Base-by-base conservation (phyloP, 2,888 invertebrate species). In the Oxystoma pomonae region DNA sequence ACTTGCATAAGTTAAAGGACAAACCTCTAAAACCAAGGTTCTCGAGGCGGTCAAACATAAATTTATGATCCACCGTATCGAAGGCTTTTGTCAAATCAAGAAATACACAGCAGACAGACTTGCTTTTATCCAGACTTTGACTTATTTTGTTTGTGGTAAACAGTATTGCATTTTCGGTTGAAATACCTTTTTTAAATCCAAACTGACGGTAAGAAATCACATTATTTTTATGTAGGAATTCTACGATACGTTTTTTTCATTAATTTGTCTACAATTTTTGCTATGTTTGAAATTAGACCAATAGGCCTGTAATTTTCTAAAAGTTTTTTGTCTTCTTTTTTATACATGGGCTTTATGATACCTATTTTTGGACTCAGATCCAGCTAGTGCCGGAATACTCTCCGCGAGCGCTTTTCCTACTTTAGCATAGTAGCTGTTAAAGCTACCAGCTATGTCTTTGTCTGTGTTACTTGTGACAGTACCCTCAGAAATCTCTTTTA, bases 361-460 rank as follows among this genome's bases (percentile, higher is more conserved):
- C 55, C 55, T 18, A 18, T 53, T 53, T 53, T 53, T 53, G 16
- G 35, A n/a, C n/a, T n/a, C n/a, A n/a, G n/a, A n/a, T n/a, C n/a
- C n/a, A n/a, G n/a, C n/a, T n/a, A n/a, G n/a, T n/a, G n/a, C n/a
- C n/a, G n/a, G n/a, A n/a, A n/a, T n/a, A n/a, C n/a, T n/a, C n/a
- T n/a, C n/a, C n/a, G n/a, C n/a, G n/a, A n/a, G n/a, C n/a, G n/a
- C n/a, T n/a, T n/a, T n/a, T n/a, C n/a, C n/a, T n/a, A n/a, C n/a
- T n/a, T n/a, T n/a, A n/a, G n/a, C n/a, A n/a, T n/a, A n/a, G n/a
- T n/a, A n/a, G n/a, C n/a, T n/a, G n/a, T n/a, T n/a, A n/a, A n/a
- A n/a, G n/a, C n/a, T n/a, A n/a, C n/a, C n/a, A n/a, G n/a, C n/a
- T n/a, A n/a, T n/a, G n/a, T n/a, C n/a, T n/a, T n/a, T n/a, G n/a